These are phyloP conservation scores for Paedocypris micromegethes DNA, from an alignment of 2,797 vertebrate species.

Conservation along the genomic window DNA sequence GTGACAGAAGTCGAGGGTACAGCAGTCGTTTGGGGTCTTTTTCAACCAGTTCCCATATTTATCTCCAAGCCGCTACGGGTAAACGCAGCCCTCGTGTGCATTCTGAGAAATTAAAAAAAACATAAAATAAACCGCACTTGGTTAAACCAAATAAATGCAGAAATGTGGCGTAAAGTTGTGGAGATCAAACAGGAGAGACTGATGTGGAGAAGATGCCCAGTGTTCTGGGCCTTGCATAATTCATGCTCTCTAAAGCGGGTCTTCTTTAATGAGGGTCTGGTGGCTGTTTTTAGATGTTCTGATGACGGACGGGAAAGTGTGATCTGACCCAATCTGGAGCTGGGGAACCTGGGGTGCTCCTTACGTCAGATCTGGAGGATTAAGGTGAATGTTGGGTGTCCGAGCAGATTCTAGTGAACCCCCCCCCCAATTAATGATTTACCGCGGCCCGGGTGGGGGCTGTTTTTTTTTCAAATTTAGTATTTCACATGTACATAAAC, in stretches of 20 bases:
- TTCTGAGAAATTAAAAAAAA: slow-evolving; percentile 47
- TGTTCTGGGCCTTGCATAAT: slow-evolving; percentile 76
- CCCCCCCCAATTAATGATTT: too few species aligned
- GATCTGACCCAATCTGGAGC: slow-evolving; percentile 58
- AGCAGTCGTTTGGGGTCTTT: slow-evolving; percentile 72
- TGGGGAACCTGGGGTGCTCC: slow-evolving; percentile 51
- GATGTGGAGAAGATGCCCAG: slow-evolving; percentile 74
- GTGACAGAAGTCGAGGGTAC: slow-evolving; percentile 61
- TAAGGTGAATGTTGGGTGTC: slow-evolving; percentile 38
- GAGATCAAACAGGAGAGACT: slow-evolving; percentile 72
- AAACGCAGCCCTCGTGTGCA: slow-evolving; percentile 65
- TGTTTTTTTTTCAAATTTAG: too few species aligned
- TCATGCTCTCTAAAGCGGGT: slow-evolving; percentile 70
- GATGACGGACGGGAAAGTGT: slow-evolving; percentile 55
- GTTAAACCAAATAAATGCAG: slow-evolving; percentile 72
- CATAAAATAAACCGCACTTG: slow-evolving; percentile 52
- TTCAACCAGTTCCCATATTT: slow-evolving; percentile 75
- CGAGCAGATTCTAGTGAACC: slow-evolving; percentile 24
- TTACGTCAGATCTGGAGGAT: slow-evolving; percentile 19
- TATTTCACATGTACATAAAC: too few species aligned
- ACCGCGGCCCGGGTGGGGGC: too few species aligned
- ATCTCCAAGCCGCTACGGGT: slow-evolving; percentile 68
- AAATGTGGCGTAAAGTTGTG: slow-evolving; percentile 72
- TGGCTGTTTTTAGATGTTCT: slow-evolving; percentile 67
- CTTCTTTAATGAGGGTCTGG: slow-evolving; percentile 73